Evolutionary conservation across 2,113 vertebrate species (phyloP), one percentile per base, ranked within the genome.

Genomic region (Cromileptes altivelis): DNA sequence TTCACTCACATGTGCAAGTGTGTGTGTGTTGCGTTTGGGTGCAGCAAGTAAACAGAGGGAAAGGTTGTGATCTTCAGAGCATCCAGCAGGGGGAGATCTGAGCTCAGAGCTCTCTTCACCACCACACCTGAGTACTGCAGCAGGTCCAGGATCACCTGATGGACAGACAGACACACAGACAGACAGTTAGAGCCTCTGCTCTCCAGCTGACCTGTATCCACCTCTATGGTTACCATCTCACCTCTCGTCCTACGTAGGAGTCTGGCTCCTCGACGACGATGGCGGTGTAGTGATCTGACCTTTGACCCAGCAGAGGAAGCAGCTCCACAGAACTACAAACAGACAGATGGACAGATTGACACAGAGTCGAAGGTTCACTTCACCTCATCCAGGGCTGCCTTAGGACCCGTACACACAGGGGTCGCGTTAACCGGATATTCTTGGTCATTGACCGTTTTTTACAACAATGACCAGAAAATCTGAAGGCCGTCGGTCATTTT

Each of bases 101-200:
- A 90, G 78, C 94, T 93, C 92, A 98, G 27, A 0, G 81, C 95
- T 56, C 98, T 89, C 80, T 80, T 96, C 27, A 99, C 97, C 67
- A 87, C 14, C 0, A 99, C 80, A 81, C 96, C 96, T 52, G 97
- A 96, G 49, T 94, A 98, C 4, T 94, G 96, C 78, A 96, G 87
- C 92, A 99, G 85, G 93, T 99, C 98, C 86, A 99, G 84, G 14
- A 96, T 97, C 86, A 99, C 97, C 98, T 99, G 60, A 69, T 4
- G 27, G 55, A 83, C 13, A 40, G 21, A 56, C 2, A 49, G 25
- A 25, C 1, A 72, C 2, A 21, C 3, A 42, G 47, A 17, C 19
- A 49, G 25, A 6, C 19, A 42, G 9, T 25, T 18, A 61, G 10
- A 17, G 10, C 1, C 14, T 57, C 52, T 18, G 21, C 42, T 17